Evolutionary conservation across 2,113 vertebrate genomes (phyloP), one percentile per base, ranked within the genome.

Genomic region (Thermophis baileyi): DNA sequence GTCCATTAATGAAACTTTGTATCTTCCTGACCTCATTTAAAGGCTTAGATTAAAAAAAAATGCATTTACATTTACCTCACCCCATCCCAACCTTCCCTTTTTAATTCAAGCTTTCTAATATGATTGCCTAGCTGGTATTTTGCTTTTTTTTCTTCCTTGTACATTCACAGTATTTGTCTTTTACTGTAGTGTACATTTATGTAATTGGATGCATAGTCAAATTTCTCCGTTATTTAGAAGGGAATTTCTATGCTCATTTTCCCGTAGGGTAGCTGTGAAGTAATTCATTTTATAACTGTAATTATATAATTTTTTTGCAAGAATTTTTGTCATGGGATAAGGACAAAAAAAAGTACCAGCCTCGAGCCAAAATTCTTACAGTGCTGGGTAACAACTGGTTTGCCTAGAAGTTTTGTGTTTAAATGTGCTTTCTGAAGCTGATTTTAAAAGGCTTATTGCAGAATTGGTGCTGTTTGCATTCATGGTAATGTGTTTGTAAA

Each of bases 1-100:
- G 95, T 96, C 94, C 93, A 74, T 4, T 95, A 96, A 94, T 89
- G 90, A 51, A 93, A 85, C 94, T 95, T 85, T 89, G 87, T 74
- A 51, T 95, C 86, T 96, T 89, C 1, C 93, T 90, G 88, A 63
- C 81, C 95, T 90, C 27, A 51, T 92, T 95, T 90, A 95, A 95
- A 89, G 74, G 25, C 35, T 50, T 90, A 69, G n/a, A 51, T n/a
- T 6, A 50, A n/a, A 20, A 87, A 87, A 50, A 30, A 49, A 3
- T 20, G 27, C 30, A 44, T 44, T 81, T 81, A 81, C 3, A 24
- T 44, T 81, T 81, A 44, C 8, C 74, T 81, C 35, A 40, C 6
- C 69, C 35, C 69, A 74, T 18, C 35, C 18, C 74, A 44, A 0
- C 18, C 35, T 22, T 44, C 35, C 1, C 18, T 81, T 81, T 81